Conservation (phyloP, 2,888 invertebrate genomes). For the Steinernema carpocapsae region DNA sequence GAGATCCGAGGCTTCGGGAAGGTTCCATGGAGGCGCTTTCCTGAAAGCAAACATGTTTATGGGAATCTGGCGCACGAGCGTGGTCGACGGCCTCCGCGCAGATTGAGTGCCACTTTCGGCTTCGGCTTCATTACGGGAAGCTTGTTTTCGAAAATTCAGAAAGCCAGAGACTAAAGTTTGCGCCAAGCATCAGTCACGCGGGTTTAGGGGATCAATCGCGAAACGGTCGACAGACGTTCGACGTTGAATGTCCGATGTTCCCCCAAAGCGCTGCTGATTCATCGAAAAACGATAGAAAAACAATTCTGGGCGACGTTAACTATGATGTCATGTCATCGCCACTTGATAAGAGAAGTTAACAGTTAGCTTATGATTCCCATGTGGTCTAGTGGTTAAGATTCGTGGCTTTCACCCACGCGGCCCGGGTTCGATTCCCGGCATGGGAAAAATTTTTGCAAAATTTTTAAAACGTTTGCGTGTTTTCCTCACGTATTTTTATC, state of each 20-base stretch:
- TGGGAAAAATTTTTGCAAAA: conserved; percentile 38
- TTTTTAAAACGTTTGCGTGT: background rate
- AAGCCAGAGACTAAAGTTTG: background rate
- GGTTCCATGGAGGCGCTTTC: background rate
- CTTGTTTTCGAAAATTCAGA: too few species aligned
- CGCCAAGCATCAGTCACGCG: background rate
- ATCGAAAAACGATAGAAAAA: background rate
- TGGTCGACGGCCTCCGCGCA: too few species aligned
- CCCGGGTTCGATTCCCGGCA: conserved; percentile 53
- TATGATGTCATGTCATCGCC: background rate
- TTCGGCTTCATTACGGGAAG: too few species aligned
- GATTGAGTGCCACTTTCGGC: background rate
- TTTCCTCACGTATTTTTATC: background rate
- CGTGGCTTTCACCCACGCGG: conserved; percentile 51
- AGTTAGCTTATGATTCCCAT: conserved; percentile 39
- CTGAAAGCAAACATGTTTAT: background rate
- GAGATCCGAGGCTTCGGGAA: background rate
- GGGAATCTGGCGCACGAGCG: too few species aligned
- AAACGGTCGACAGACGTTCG: background rate
- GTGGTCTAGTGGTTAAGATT: conserved; percentile 50
- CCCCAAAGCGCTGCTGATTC: background rate
- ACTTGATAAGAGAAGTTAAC: background rate
- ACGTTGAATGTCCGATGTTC: background rate
- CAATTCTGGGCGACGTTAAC: background rate
- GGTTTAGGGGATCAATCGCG: background rate